phyloP scores from a whole-genome alignment of 2,888 invertebrate species.

The Athalia circularis region DNA sequence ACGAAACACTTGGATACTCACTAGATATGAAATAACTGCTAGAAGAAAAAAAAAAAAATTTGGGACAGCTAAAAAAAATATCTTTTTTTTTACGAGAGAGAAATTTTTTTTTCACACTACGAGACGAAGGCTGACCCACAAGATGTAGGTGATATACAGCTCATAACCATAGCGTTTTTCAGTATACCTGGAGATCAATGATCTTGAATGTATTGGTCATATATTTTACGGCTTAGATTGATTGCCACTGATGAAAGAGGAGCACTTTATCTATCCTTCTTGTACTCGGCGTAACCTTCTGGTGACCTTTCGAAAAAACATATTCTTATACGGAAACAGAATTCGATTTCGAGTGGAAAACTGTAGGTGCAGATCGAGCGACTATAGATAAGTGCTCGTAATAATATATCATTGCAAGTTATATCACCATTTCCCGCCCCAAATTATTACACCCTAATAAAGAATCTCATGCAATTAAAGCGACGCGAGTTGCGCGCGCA shows the following conservation, averaged over 20 bases:
- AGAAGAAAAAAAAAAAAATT: no score
- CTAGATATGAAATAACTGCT: no score
- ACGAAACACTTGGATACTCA: no score
- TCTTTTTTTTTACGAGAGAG: not conserved
- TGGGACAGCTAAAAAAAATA: not conserved
- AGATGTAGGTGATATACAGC: conserved; percentile 6
- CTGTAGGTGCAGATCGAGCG: not conserved
- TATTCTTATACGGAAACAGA: not conserved
- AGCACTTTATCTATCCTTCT: conserved; percentile 16
- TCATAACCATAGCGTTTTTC: conserved; percentile 18
- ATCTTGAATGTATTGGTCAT: conserved; percentile 32
- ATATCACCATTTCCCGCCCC: no score
- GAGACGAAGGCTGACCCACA: not conserved
- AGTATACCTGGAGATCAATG: conserved; percentile 16
- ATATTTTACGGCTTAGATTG: conserved; percentile 22
- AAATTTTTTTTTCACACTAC: not conserved
- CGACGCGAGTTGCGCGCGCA: no score
- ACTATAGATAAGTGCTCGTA: no score
- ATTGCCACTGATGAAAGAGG: conserved; percentile 16
- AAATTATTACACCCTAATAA: no score
- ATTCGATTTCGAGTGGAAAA: not conserved
- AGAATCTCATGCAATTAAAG: no score
- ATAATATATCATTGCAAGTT: no score
- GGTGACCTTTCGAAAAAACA: conserved; percentile 6
- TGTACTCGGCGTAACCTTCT: conserved; percentile 4